phyloP scores from a whole-genome alignment of 2,113 vertebrate species.

The Nanorana parkeri region DNA sequence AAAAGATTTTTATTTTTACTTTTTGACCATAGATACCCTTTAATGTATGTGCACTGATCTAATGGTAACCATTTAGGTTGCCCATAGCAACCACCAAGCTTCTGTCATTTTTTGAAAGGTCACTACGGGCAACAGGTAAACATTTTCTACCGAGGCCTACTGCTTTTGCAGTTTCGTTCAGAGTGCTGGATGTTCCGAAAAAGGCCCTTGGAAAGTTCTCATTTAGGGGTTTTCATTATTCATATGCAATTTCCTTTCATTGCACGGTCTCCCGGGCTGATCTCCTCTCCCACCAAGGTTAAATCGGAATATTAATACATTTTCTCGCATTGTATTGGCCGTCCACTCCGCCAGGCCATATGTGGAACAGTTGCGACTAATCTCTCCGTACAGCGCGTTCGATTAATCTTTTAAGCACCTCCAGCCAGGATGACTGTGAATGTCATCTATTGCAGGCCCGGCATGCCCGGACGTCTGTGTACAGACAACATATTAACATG shows the following conservation, averaged over 20 bases:
- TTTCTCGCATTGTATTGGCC: conserved; percentile 22
- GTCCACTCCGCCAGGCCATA: conserved; percentile 23
- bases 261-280: conserved; percentile 10
- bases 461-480: background rate
- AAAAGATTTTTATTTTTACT: no score
- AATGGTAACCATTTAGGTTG: no score
- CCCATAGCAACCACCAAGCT: no score
- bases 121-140: no score
- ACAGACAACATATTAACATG: conserved; percentile 34
- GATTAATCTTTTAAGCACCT: conserved; percentile 43
- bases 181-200: no score
- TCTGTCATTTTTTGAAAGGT: no score
- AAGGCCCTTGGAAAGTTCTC: background rate
- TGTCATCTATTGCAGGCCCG: conserved; percentile 21
- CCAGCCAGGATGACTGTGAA: conserved; percentile 27
- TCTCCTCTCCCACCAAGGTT: conserved; percentile 35
- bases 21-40: no score
- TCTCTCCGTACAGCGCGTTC: conserved; percentile 18
- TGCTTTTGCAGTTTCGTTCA: no score
- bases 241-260: conserved; percentile 36
- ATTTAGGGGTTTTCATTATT: conserved; percentile 32
- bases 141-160: no score
- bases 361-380: conserved; percentile 41
- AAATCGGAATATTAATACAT: conserved; percentile 38
- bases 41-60: no score